A percentile compares a stretch with the other conserved stretches of the same genome.
These are phyloP conservation scores for Tortricodes alternella DNA, from an alignment of 2,888 invertebrate genomes.

Conservation along the genomic window DNA sequence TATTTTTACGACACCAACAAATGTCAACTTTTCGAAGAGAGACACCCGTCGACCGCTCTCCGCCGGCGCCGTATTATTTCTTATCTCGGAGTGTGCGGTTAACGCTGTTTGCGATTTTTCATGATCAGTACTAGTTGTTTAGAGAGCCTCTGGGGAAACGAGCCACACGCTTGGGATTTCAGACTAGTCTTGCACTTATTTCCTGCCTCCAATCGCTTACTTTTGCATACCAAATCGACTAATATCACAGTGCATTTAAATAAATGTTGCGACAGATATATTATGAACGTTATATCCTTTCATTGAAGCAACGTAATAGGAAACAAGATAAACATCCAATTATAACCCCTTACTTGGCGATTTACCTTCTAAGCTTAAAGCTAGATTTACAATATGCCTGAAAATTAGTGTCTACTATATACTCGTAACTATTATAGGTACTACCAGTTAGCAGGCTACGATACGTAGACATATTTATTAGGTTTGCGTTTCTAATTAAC, in stretches of 20 bases:
- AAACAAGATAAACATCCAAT: slow-evolving; percentile 26
- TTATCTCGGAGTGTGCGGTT: slow-evolving; percentile 45
- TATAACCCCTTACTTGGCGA: slow-evolving; percentile 23
- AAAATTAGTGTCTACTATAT: background rate
- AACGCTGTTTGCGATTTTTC: slow-evolving; percentile 47
- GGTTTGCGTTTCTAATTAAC: no score
- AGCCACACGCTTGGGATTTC: slow-evolving; percentile 21
- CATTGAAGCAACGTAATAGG: slow-evolving; percentile 23
- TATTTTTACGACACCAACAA: slow-evolving; percentile 77
- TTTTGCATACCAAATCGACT: background rate
- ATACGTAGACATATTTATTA: no score
- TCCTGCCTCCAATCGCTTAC: background rate
- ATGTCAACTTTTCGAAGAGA: slow-evolving; percentile 73
- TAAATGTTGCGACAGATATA: background rate
- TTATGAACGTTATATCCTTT: slow-evolving; percentile 1
- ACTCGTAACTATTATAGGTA: no score
- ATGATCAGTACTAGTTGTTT: slow-evolving; percentile 43
- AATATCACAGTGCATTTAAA: background rate
- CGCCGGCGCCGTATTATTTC: slow-evolving; percentile 45
- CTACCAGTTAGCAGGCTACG: no score
- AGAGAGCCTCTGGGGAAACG: slow-evolving; percentile 32
- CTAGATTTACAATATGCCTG: slow-evolving; percentile 19
- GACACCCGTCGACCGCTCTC: slow-evolving; percentile 43
- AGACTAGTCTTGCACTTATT: slow-evolving; percentile 11
- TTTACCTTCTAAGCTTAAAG: slow-evolving; percentile 17